A percentile compares a stretch with the other conserved stretches of the same genome.
Conservation (phyloP, 2,888 invertebrate genomes). For the Nephrotoma appendiculata region DNA sequence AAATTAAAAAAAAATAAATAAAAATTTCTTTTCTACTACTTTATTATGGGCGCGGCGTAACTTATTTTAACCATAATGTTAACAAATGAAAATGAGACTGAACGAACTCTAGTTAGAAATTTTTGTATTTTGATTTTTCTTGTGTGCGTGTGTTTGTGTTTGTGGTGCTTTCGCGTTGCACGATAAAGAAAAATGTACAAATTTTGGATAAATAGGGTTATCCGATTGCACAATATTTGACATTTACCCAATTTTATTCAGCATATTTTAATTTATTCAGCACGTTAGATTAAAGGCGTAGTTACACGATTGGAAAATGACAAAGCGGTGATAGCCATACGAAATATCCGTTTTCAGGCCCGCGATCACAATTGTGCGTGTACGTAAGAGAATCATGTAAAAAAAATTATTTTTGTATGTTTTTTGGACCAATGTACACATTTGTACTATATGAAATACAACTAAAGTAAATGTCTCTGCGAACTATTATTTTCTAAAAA, state of each 20-base stretch:
- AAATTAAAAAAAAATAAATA: neutral
- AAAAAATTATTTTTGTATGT: too few species aligned
- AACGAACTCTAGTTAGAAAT: neutral
- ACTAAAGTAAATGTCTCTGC: too few species aligned
- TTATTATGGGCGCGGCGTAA: constrained; percentile 4
- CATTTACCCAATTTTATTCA: neutral
- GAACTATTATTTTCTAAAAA: too few species aligned
- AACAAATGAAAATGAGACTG: neutral
- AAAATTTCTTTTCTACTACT: neutral
- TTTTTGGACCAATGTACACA: too few species aligned
- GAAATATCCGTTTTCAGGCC: too few species aligned
- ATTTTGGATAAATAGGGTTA: neutral
- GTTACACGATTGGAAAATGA: too few species aligned
- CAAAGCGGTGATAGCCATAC: too few species aligned
- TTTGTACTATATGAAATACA: too few species aligned
- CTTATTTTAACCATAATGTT: constrained; percentile 1
- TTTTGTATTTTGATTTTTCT: neutral
- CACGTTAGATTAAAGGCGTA: neutral
- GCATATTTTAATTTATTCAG: neutral
- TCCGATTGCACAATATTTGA: neutral
- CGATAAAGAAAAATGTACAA: neutral
- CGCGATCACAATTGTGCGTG: too few species aligned
- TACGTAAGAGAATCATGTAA: too few species aligned
- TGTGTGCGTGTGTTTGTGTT: neutral
- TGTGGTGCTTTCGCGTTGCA: neutral